Evolutionary conservation across 2,888 invertebrate species (phyloP).

Genomic region (Stenoptilia bipunctidactyla): DNA sequence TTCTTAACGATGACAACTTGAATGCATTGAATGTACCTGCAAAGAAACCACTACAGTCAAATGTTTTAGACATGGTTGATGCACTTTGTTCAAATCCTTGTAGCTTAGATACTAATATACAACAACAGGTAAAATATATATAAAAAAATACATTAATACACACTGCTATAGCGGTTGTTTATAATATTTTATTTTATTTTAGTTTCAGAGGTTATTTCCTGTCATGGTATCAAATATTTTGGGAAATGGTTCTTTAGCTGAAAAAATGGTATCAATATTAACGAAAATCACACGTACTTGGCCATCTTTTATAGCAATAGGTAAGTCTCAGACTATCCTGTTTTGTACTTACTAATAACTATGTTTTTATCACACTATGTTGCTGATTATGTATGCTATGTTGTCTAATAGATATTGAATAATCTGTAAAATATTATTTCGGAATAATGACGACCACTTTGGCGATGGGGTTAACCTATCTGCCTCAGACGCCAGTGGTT

Average conservation of each 20-base stretch:
- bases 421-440: too few species aligned
- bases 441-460: too few species aligned
- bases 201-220: slow-evolving; percentile 63
- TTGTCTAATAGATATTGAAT: too few species aligned
- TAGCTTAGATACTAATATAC: slow-evolving; percentile 67
- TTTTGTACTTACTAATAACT: too few species aligned
- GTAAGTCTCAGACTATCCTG: slow-evolving; percentile 30
- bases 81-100: slow-evolving; percentile 71
- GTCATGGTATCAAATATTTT: slow-evolving; percentile 66
- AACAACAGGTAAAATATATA: slow-evolving; percentile 60
- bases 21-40: slow-evolving; percentile 59
- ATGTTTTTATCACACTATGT: too few species aligned
- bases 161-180: too few species aligned
- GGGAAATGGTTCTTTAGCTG: slow-evolving; percentile 55
- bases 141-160: too few species aligned
- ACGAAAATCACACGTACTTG: slow-evolving; percentile 61
- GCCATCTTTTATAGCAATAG: slow-evolving; percentile 60
- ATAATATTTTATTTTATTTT: too few species aligned
- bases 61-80: slow-evolving; percentile 68
- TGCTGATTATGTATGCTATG: too few species aligned
- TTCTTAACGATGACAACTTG: slow-evolving; percentile 69
- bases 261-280: slow-evolving; percentile 62
- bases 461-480: too few species aligned
- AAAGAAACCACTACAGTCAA: slow-evolving; percentile 55
- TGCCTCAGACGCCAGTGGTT: too few species aligned